A percentile compares a stretch with the other conserved stretches of the same genome.
Conservation (phyloP, 2,797 vertebrate species). For the Artibeus jamaicensis region DNA sequence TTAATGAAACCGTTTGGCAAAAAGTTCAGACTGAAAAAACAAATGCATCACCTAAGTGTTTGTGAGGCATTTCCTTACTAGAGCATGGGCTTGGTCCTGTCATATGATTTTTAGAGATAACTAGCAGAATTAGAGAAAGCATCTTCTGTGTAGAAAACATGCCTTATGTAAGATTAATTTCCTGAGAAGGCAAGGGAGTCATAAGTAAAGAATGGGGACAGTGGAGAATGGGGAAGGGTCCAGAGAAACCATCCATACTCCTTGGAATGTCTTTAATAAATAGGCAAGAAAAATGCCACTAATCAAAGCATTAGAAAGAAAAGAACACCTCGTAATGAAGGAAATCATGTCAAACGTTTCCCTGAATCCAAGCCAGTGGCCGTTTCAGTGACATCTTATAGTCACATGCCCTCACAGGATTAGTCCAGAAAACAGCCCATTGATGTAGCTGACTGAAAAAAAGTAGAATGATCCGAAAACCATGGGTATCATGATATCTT, state of each 20-base stretch:
- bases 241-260: background rate
- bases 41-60: background rate
- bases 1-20: background rate
- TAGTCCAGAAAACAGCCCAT: slow-evolving; percentile 44
- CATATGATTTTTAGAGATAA: background rate
- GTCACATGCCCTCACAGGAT: slow-evolving; percentile 70
- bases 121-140: background rate
- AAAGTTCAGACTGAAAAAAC: slow-evolving; percentile 13
- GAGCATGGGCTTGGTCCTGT: background rate
- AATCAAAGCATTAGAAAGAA: slow-evolving; percentile 72
- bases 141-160: background rate
- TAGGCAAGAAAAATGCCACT: background rate
- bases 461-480: background rate
- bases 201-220: background rate
- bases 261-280: background rate
- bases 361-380: slow-evolving; percentile 77
- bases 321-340: slow-evolving; percentile 23
- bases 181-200: background rate
- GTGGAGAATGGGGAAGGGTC: background rate
- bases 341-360: slow-evolving; percentile 61
- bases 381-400: slow-evolving; percentile 76
- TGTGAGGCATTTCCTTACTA: background rate
- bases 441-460: slow-evolving; percentile 50
- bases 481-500: background rate
- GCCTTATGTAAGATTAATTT: background rate